Percentiles rank a stretch among this genome's conserved stretches.
Evolutionary conservation across 2,888 invertebrate species (phyloP).

Genomic region (Sphinx pinastri): DNA sequence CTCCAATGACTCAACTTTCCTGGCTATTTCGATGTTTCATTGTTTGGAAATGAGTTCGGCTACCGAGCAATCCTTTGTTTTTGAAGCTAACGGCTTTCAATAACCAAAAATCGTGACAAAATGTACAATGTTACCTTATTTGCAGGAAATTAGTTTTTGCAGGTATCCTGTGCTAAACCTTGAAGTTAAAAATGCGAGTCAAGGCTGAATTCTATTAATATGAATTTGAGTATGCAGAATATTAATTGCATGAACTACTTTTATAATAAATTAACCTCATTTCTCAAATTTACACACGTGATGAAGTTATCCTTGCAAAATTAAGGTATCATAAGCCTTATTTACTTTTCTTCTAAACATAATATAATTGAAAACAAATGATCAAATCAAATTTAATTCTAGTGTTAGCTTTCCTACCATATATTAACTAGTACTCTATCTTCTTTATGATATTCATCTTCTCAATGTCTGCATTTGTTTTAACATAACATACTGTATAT

Average conservation of each 20-base stretch:
- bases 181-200: conserved; percentile 11
- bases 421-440: too few relatives aligned
- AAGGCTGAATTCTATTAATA: conserved; percentile 1
- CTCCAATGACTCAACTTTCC: conserved; percentile 44
- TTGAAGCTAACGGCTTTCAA: background rate
- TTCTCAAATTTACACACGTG: too few relatives aligned
- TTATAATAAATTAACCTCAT: too few relatives aligned
- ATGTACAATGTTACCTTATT: background rate
- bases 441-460: too few relatives aligned
- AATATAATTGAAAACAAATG: too few relatives aligned
- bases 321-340: too few relatives aligned
- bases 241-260: background rate
- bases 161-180: conserved; percentile 10
- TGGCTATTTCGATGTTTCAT: conserved; percentile 34
- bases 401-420: too few relatives aligned
- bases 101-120: background rate
- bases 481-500: too few relatives aligned
- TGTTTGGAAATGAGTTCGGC: conserved; percentile 35
- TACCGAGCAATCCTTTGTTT: conserved; percentile 15
- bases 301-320: too few relatives aligned
- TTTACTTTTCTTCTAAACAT: too few relatives aligned
- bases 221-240: background rate
- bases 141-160: conserved; percentile 25
- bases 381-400: too few relatives aligned
- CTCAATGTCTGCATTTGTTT: too few relatives aligned